Base-by-base conservation (phyloP, 2,797 vertebrate species). In the Chelidonichthys spinosus region DNA sequence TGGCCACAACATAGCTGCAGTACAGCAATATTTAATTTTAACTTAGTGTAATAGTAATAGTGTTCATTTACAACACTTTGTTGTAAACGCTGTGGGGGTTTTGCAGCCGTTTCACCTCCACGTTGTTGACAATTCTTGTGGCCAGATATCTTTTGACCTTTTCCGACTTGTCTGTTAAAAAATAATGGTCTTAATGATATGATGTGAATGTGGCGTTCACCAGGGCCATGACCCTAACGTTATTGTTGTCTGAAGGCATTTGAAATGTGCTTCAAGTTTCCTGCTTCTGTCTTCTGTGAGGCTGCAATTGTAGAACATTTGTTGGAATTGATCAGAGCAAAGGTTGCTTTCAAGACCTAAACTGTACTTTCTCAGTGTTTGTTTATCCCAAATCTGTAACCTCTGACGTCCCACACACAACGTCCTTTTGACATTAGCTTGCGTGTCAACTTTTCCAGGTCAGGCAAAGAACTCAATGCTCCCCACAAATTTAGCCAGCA, bases 361-460 rank as follows among this genome's bases (percentile, higher is more conserved):
- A 50, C 59, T 46, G 65, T 64, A 32, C 17, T 49, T 33, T 52
- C 2, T 68, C 11, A 7, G 47, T 37, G 50, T 52, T 64, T 62
- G 44, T 77, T 81, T 61, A 73, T 56, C 44, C 62, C 1, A 11
- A 65, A 17, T 17, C 40, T 75, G 14, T 53, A 42, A 77, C 50
- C 37, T 7, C 36, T n/a, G 8, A 52, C 64, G 35, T 54, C 46
- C 33, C 49, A 53, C 36, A 39, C 25, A 33, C 39, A 3, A 2
- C 1, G 0, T 50, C 7, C 42, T n/a, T 69, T 56, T 43, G 61
- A 60, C 46, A 60, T 52, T 10, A 15, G 42, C 35, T 64, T 17
- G 46, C 10, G 4, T 67, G 36, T 55, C 0, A 40, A 25, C 50
- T 37, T 39, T 44, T 52, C 53, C 17, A 13, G 5, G 35, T 42